Percentiles rank a stretch among this genome's conserved stretches.
Conservation (phyloP, 1,140 invertebrate species). For the Drosophila auraria region DNA sequence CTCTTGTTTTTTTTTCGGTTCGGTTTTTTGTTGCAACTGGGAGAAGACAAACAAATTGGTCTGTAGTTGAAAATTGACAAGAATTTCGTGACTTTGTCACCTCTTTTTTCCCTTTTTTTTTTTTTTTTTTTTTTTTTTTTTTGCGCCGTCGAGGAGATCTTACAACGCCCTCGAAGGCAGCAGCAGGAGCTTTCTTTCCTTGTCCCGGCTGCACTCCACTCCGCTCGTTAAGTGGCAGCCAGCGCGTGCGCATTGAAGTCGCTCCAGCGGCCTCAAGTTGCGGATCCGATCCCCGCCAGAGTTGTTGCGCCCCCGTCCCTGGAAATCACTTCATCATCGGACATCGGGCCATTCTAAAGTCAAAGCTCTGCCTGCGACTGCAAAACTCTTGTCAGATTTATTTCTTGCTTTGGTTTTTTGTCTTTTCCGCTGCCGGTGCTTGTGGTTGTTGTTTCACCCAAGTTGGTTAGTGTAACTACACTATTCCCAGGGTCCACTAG, state of each 20-base stretch:
- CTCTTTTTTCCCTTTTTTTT: constrained; percentile 73
- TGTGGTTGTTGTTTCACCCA: constrained; percentile 32
- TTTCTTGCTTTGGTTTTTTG: constrained; percentile 49
- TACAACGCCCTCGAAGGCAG: constrained; percentile 77
- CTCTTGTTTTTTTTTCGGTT: constrained; percentile 21
- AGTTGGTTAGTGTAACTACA: constrained; percentile 27
- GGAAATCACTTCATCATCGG: constrained; percentile 81
- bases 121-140: constrained; percentile 6
- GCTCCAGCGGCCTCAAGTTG: constrained; percentile 39
- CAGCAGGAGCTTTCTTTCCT: constrained; percentile 65
- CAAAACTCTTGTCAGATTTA: constrained; percentile 80
- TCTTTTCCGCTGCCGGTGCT: constrained; percentile 32
- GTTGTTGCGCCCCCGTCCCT: constrained; percentile 13
- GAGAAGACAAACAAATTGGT: constrained; percentile 85
- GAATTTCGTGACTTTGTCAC: constrained; percentile 85
- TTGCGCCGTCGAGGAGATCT: constrained; percentile 56
- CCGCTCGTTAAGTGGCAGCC: constrained; percentile 79
- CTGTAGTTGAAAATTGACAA: constrained; percentile 85
- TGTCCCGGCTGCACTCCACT: constrained; percentile 11
- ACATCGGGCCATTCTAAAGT: constrained; percentile 69
- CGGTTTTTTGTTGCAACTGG: constrained; percentile 55
- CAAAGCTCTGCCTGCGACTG: constrained; percentile 66
- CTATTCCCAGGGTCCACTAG: not conserved
- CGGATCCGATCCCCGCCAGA: constrained; percentile 18
- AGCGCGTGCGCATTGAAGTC: constrained; percentile 79